Evolutionary conservation across 2,888 invertebrate species (phyloP), one percentile per base, ranked within the genome.

Genomic region (Drosophila gaucha): DNA sequence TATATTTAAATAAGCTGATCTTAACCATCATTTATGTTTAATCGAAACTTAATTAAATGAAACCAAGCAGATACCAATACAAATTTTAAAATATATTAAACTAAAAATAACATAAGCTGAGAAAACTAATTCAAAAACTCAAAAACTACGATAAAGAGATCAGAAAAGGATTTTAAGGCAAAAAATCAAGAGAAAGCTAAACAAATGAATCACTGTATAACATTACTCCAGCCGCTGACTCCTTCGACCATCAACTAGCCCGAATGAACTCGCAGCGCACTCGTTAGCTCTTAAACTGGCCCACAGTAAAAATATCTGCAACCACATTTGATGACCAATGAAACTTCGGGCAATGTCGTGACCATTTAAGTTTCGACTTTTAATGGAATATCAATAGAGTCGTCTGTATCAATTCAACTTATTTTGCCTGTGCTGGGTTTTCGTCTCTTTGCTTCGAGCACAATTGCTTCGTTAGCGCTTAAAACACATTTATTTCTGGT

Each of bases 401-500:
- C 39, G 18, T 9, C 14, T 57, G 26, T 44, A 16, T 50, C 14
- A 12, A 24, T n/a, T 10, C 30, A 16, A 36, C 31, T 33, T 44
- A 6, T 4, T 30, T 41, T 35, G 20, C 2, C 33, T n/a, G 9
- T 43, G 38, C 26, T n/a, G 10, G 36, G 35, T n/a, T 26, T 47
- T 18, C 28, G 22, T 43, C 28, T 30, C 4, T 46, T 16, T 62
- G 39, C 39, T 54, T 24, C 39, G 56, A 44, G 49, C 55, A 86
- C 86, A 88, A 86, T 88, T 55, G 79, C 77, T 83, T 86, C 86
- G 80, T 86, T 86, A 88, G 83, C 62, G 52, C 41, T 73, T 72
- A 67, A 85, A 80, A 66, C 60, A 56, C 62, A 71, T 57, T 66
- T 67, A 75, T 56, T 55, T 51, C 41, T 51, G 52, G 33, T 63